These are phyloP conservation scores for Patiria miniata DNA, from an alignment of 35 echinoderm and acorn worm species.

Conservation along the genomic window DNA sequence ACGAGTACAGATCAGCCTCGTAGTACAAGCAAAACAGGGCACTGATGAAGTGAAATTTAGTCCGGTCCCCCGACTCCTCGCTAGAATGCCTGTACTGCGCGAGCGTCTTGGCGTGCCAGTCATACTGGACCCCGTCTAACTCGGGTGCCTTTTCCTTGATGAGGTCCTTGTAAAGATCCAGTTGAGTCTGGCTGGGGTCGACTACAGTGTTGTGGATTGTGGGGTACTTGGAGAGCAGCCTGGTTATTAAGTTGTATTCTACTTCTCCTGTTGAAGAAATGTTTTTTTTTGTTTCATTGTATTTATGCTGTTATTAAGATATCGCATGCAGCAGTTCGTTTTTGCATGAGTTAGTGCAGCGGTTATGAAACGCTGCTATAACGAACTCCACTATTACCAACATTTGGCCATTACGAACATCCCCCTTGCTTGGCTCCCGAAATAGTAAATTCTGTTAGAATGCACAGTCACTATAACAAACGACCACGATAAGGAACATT, in stretches of 20 bases:
- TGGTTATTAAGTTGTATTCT: conserved; percentile 8
- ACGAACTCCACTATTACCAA: no score
- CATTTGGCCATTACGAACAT: no score
- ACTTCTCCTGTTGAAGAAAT: conserved; percentile 29
- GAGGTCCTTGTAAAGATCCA: conserved; percentile 8
- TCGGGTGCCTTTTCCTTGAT: conserved; percentile 2
- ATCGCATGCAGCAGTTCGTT: no score
- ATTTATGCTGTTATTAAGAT: no score
- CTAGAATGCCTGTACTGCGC: conserved; percentile 8
- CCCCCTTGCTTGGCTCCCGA: no score
- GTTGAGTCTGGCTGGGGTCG: conserved; percentile 23
- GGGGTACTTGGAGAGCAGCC: conserved; percentile 33
- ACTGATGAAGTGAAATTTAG: conserved; percentile 59
- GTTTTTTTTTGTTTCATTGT: no score
- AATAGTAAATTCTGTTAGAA: no score
- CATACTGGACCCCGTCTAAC: conserved; percentile 14
- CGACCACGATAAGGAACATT: no score
- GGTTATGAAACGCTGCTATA: no score
- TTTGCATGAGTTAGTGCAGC: no score
- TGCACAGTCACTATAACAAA: no score
- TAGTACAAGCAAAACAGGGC: conserved; percentile 50
- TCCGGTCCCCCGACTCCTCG: not conserved
- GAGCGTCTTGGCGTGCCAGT: conserved; percentile 37
- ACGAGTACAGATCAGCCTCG: not conserved
- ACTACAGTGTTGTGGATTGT: conserved; percentile 33